These are phyloP conservation scores for Taenaris catops DNA, from an alignment of 2,888 invertebrate genomes.

Conservation along the genomic window DNA sequence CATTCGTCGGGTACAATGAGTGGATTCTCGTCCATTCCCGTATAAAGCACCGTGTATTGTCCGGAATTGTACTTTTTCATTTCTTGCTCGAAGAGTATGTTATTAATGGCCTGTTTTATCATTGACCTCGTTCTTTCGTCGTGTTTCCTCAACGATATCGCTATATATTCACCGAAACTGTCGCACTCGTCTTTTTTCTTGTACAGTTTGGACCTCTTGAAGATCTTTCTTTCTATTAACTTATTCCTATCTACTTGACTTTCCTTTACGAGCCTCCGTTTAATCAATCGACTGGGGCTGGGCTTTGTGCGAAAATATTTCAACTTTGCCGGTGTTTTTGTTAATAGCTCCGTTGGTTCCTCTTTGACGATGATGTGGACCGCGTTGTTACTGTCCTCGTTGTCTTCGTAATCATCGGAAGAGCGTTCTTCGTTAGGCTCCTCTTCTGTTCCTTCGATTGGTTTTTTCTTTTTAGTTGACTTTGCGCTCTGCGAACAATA, in stretches of 20 bases:
- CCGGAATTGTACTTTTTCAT: constrained; percentile 57
- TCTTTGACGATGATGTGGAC: constrained; percentile 17
- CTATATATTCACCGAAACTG: constrained; percentile 67
- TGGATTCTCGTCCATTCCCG: constrained; percentile 50
- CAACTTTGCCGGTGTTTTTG: constrained; percentile 4
- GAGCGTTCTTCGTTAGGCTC: constrained; percentile 7
- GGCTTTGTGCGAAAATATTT: constrained; percentile 9
- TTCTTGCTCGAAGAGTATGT: constrained; percentile 66
- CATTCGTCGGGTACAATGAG: constrained; percentile 38
- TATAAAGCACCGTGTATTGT: constrained; percentile 43
- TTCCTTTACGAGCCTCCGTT: constrained; percentile 7
- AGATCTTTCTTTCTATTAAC: constrained; percentile 9
- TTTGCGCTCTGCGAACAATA: constrained; percentile 6
- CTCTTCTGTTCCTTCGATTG: constrained; percentile 1
- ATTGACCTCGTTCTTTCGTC: constrained; percentile 61
- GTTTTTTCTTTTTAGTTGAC: constrained; percentile 3
- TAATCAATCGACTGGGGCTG: neutral
- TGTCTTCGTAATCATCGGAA: constrained; percentile 13
- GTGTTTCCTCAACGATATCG: constrained; percentile 60
- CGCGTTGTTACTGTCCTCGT: constrained; percentile 5
- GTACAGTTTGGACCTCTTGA: constrained; percentile 31
- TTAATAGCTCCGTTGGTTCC: constrained; percentile 7
- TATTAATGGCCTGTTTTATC: constrained; percentile 71
- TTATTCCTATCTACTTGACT: neutral
- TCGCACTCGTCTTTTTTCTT: constrained; percentile 67